A percentile compares a stretch with the other conserved stretches of the same genome.
These are phyloP conservation scores for Thymallus thymallus DNA, from an alignment of 2,113 vertebrate genomes.

Conservation along the genomic window DNA sequence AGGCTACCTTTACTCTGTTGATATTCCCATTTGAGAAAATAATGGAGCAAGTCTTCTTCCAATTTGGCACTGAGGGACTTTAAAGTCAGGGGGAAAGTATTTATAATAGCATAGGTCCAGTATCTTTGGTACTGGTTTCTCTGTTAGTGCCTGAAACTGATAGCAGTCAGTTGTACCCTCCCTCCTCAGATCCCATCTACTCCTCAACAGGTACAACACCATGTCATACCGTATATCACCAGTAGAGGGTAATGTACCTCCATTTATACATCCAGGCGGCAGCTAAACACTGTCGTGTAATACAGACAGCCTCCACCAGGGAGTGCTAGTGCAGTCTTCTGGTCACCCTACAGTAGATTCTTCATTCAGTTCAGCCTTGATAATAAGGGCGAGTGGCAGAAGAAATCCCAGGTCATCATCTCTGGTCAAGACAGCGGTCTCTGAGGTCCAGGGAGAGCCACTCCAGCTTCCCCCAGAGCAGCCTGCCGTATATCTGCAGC, in stretches of 20 bases:
- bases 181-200: no score
- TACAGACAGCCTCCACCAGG: background rate
- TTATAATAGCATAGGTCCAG: no score
- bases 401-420: slow-evolving; percentile 2
- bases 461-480: slow-evolving; percentile 50
- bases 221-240: background rate
- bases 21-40: no score
- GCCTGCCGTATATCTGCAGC: background rate
- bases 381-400: background rate
- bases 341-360: background rate
- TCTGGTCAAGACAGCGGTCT: slow-evolving; percentile 14
- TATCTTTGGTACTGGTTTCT: no score
- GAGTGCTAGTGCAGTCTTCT: background rate
- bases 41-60: no score
- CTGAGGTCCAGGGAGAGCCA: slow-evolving; percentile 25
- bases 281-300: background rate
- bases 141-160: no score
- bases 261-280: no score
- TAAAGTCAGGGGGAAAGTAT: no score
- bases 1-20: no score
- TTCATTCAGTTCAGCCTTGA: background rate
- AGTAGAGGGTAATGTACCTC: background rate
- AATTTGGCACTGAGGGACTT: no score
- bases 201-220: no score
- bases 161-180: no score